Base-by-base conservation (phyloP, 2,888 invertebrate species). In the Adineta ricciae region DNA sequence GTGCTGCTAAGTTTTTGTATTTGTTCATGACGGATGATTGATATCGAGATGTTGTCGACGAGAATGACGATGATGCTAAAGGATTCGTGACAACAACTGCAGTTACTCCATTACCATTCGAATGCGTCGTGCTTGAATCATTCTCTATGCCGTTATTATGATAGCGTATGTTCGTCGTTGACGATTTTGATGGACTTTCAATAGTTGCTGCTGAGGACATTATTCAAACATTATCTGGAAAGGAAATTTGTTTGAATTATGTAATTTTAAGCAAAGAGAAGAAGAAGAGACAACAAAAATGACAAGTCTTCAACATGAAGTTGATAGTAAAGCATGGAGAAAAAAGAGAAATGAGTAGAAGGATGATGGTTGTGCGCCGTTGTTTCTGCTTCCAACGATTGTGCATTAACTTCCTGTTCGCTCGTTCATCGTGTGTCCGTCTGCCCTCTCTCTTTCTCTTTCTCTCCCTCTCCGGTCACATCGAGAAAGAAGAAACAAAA, bases 1-100 rank as follows among this genome's bases (percentile, higher is more conserved):
- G 38, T n/a, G 78, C 41, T 36, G 78, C 41, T 78, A 78, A 78
- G 41, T 78, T 78, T 78, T 78, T 78, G 41, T 78, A 78, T 78
- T 78, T 78, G 41, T 78, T 78, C 41, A 78, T 78, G 24, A 78
- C 78, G 9, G 78, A 78, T 11, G 78, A 78, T 41, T 78, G 38
- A 78, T 78, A 78, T 41, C 78, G 78, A 78, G 38, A 41, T 41
- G 78, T 78, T 41, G 78, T 41, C 5, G 78, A 78, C n/a, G 38
- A 78, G n/a, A 41, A 78, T 2, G 78, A 78, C n/a, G 78, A 78
- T 24, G 38, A 78, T 41, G 78, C 38, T 19, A 78, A 19, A 7
- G 41, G 41, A 78, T 78, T 78, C n/a, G 38, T 41, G 24, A 78
- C 41, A 78, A 41, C 41, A 41, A 78, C 41, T 41, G 78, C 78